phyloP scores from a whole-genome alignment of 1,140 invertebrate species.

The Stegodyphus mimosarum region DNA sequence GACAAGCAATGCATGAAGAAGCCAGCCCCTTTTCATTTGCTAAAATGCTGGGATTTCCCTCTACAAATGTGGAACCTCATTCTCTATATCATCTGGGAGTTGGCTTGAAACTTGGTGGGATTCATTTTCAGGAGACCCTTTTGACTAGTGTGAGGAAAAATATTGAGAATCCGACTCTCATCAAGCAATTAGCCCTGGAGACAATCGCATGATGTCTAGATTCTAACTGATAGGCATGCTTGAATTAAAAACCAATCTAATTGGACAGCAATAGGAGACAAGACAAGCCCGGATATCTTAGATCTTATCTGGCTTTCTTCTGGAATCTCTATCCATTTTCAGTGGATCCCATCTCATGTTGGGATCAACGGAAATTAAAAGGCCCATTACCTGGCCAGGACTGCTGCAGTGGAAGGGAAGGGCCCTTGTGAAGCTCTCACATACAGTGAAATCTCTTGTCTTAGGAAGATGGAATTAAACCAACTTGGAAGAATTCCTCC shows the following conservation, averaged over 20 bases:
- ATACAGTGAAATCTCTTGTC: neutral
- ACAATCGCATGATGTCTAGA: neutral
- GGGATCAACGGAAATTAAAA: neutral
- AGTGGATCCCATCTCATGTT: neutral
- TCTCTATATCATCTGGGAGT: neutral
- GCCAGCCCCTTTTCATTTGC: neutral
- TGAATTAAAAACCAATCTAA: neutral
- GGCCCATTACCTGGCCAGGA: neutral
- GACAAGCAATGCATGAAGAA: neutral
- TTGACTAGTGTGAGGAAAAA: conserved; percentile 7
- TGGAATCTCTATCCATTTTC: neutral
- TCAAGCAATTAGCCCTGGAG: conserved; percentile 6
- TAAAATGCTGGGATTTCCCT: neutral
- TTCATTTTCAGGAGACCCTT: neutral
- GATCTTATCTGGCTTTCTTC: neutral
- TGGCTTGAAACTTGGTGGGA: neutral
- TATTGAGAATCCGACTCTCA: neutral
- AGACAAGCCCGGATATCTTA: neutral
- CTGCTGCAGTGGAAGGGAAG: neutral
- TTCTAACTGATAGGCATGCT: neutral
- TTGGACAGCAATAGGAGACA: neutral
- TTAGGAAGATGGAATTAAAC: neutral
- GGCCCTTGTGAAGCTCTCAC: neutral
- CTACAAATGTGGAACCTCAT: neutral
- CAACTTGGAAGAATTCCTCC: neutral